Evolutionary conservation across 2,797 vertebrate species (phyloP).

Genomic region (Coilia nasus): DNA sequence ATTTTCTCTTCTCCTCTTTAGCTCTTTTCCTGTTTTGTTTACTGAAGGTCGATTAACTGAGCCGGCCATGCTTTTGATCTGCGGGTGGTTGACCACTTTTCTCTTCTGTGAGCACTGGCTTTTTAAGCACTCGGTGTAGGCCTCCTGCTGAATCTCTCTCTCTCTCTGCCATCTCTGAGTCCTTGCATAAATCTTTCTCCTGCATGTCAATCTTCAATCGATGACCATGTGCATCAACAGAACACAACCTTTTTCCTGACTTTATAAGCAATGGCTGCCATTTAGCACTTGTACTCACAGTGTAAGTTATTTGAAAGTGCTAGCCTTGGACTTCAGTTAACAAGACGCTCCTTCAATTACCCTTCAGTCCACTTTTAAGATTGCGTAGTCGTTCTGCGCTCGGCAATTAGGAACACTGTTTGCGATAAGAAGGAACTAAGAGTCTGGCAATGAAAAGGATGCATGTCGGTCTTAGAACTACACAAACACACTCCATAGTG

Average conservation of each 20-base stretch:
- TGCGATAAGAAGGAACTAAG: conserved; percentile 15
- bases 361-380: neutral
- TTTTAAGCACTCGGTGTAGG: neutral
- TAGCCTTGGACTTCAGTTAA: conserved; percentile 2
- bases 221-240: neutral
- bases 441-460: conserved; percentile 1
- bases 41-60: neutral
- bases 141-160: neutral
- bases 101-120: neutral
- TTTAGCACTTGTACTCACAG: neutral
- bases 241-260: neutral
- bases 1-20: no score
- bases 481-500: neutral
- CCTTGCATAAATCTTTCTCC: conserved; percentile 7
- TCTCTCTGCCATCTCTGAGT: neutral
- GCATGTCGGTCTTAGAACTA: neutral
- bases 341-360: neutral
- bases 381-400: neutral
- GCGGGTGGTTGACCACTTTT: neutral
- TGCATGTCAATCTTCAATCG: neutral
- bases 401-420: neutral
- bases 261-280: neutral
- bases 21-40: neutral
- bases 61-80: neutral
- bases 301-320: neutral